Conservation (phyloP, 1,140 invertebrate genomes). For the Drosophila suzukii region DNA sequence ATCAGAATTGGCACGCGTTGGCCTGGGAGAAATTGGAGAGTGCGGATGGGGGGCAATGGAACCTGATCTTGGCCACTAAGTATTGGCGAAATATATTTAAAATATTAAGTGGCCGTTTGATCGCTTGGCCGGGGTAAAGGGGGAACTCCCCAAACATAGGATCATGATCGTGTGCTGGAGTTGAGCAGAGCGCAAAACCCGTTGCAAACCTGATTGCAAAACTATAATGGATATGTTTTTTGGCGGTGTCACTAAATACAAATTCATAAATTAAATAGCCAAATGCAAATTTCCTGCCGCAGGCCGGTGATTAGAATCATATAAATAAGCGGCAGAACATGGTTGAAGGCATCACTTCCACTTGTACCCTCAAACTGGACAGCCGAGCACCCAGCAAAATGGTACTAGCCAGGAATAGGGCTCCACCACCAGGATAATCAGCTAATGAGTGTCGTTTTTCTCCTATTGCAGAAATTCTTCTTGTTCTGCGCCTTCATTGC, state of each 20-base stretch:
- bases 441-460: neutral
- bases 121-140: slow-evolving; percentile 18
- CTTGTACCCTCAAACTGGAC: slow-evolving; percentile 76
- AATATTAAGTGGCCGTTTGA: slow-evolving; percentile 27
- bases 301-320: slow-evolving; percentile 71
- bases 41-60: slow-evolving; percentile 40
- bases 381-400: slow-evolving; percentile 71
- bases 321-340: slow-evolving; percentile 69
- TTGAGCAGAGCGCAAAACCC: slow-evolving; percentile 48
- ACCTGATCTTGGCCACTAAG: slow-evolving; percentile 52
- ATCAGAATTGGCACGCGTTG: slow-evolving; percentile 48
- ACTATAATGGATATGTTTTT: slow-evolving; percentile 79
- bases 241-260: slow-evolving; percentile 64
- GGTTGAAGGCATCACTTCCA: slow-evolving; percentile 71
- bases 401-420: slow-evolving; percentile 53
- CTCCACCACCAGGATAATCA: slow-evolving; percentile 15
- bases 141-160: neutral
- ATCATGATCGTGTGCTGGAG: neutral
- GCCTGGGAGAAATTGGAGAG: slow-evolving; percentile 44
- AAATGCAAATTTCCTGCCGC: slow-evolving; percentile 71
- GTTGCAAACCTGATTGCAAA: slow-evolving; percentile 75
- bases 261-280: slow-evolving; percentile 77
- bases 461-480: slow-evolving; percentile 68
- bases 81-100: slow-evolving; percentile 25
- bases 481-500: slow-evolving; percentile 75